phyloP scores from a whole-genome alignment of 2,888 invertebrate species.

The Microplitis manilae region DNA sequence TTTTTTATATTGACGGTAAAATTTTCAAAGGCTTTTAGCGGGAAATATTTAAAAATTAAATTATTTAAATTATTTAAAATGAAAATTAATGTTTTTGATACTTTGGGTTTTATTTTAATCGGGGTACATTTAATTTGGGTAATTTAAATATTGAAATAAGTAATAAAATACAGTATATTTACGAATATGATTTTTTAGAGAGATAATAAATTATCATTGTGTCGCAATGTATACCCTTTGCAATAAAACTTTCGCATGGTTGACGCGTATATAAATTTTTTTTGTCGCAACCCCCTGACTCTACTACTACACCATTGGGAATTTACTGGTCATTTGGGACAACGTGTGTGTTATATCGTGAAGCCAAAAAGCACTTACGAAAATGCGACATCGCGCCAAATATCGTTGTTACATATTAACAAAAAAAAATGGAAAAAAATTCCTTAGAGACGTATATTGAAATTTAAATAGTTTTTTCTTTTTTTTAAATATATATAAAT shows the following conservation, averaged over 20 bases:
- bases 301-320: constrained; percentile 13
- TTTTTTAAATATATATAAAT: neutral
- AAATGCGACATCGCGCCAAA: constrained; percentile 32
- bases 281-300: constrained; percentile 3
- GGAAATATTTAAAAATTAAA: too few species aligned
- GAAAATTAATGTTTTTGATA: too few species aligned
- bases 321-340: constrained; percentile 35
- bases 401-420: constrained; percentile 9
- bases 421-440: constrained; percentile 3
- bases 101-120: too few species aligned
- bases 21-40: too few species aligned
- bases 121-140: too few species aligned
- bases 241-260: constrained; percentile 35
- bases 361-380: constrained; percentile 34
- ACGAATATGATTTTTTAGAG: constrained; percentile 30
- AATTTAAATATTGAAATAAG: constrained; percentile 10
- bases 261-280: constrained; percentile 31
- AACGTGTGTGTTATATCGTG: constrained; percentile 28
- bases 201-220: constrained; percentile 30
- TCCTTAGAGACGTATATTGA: too few species aligned
- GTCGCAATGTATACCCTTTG: constrained; percentile 25
- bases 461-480: neutral
- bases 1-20: too few species aligned
- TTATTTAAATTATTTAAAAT: too few species aligned
- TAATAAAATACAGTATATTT: constrained; percentile 6